Conservation (phyloP, 2,888 invertebrate genomes). For the Drosophila limbata region DNA sequence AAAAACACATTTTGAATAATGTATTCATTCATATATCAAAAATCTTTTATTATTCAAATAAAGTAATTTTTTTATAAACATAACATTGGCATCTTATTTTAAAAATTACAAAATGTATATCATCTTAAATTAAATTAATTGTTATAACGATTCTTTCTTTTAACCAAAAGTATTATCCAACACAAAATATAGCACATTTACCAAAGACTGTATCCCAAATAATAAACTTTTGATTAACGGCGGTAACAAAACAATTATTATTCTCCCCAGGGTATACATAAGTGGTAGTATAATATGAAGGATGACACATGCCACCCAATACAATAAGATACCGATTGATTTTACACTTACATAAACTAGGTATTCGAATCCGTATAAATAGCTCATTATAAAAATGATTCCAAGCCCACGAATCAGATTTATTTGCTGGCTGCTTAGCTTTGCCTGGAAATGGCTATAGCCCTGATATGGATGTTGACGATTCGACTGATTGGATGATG, state of each 20-base stretch:
- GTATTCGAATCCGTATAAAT: neutral
- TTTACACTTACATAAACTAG: neutral
- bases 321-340: neutral
- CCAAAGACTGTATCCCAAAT: neutral
- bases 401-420: neutral
- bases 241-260: neutral
- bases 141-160: no score
- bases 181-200: neutral
- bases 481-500: neutral
- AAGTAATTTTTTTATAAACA: neutral
- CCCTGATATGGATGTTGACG: neutral
- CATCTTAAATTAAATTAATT: neutral
- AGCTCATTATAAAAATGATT: neutral
- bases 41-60: neutral
- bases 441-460: neutral
- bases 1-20: constrained; percentile 17
- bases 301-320: neutral
- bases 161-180: no score
- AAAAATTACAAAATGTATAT: neutral
- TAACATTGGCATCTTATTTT: neutral
- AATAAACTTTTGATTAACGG: neutral
- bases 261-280: neutral
- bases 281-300: neutral
- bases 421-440: neutral
- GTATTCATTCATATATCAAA: constrained; percentile 1